Base-by-base conservation (phyloP, 2,888 invertebrate species). In the Didymodactylos carnosus region DNA sequence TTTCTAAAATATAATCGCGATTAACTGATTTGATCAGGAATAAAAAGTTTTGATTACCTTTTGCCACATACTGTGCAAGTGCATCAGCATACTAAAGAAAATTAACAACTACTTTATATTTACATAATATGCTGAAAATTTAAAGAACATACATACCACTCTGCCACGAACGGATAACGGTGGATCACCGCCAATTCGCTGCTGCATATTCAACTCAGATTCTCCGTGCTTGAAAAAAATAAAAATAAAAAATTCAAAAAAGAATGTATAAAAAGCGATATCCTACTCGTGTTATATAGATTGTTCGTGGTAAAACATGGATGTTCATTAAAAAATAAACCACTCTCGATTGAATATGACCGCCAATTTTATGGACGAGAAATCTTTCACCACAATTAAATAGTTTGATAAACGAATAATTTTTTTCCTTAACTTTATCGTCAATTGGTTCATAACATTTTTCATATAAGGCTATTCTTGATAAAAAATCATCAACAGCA, bases 291-390 rank as follows among this genome's bases (percentile, higher is more conserved):
- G 95, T 94, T 73, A 98, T 86, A 85, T 97, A 98, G 80, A 98
- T 98, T 35, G 95, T 94, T 79, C 98, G 87, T 0, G 97, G 97
- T 76, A 92, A 90, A 74, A 98, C 94, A 83, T 98, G 97, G 82
- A 97, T 97, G 82, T 98, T 98, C 98, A 99, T 98, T 29, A 99
- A 86, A 84, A 97, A 98, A 84, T 99, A 99, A 2, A 98, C 97
- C 79, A 98, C 95, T 76, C 97, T 87, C 75, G 94, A 88, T 84
- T 98, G 95, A 79, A 98, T 92, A 81, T 98, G 97, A 0, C 83
- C 83, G 77, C 80, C 81, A 46, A 86, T 80, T 78, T 84, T 83
- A 78, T 86, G 85, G 69, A 86, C 85, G 35, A 84, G 82, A 78
- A 85, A 86, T 71, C 84, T 80, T 76, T 85, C 84, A 27, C 86